Evolutionary conservation across 53 echinoderm and acorn worm species (phyloP).

Genomic region (Astropecten irregularis): DNA sequence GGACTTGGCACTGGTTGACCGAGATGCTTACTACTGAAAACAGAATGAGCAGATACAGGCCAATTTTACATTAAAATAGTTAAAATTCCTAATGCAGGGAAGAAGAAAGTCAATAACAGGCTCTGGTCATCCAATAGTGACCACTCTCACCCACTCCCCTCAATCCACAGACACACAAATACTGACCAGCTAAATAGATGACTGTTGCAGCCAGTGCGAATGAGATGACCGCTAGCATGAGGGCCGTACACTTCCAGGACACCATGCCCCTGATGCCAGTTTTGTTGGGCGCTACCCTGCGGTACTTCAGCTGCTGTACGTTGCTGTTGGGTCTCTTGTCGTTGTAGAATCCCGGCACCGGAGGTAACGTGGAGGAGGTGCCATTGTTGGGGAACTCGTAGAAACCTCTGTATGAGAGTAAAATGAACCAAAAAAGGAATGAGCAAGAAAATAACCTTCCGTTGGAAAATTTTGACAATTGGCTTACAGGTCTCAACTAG

Average conservation of each 20-base stretch:
- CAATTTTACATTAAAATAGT: too few relatives aligned
- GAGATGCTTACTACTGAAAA: constrained; percentile 52
- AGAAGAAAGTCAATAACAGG: too few relatives aligned
- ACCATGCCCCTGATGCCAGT: constrained; percentile 68
- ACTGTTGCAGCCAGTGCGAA: constrained; percentile 77
- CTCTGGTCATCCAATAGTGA: too few relatives aligned
- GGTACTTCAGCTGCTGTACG: constrained; percentile 64
- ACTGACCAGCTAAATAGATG: constrained; percentile 92
- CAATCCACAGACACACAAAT: too few relatives aligned
- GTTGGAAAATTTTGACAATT: neutral
- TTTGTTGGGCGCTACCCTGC: constrained; percentile 56
- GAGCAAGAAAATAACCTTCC: too few relatives aligned
- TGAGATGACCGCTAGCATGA: constrained; percentile 76
- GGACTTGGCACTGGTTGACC: constrained; percentile 27
- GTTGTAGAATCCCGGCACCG: constrained; percentile 64
- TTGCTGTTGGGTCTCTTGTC: constrained; percentile 62
- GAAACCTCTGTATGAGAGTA: constrained; percentile 27
- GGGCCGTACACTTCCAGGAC: constrained; percentile 92
- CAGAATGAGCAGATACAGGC: neutral
- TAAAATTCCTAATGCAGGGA: too few relatives aligned
- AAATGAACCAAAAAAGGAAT: neutral
- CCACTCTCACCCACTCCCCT: too few relatives aligned
- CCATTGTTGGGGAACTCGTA: constrained; percentile 54
- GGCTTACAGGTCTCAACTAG: neutral
- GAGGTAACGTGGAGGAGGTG: constrained; percentile 31